phyloP scores from a whole-genome alignment of 92 coral and sea anemone species.

The Desmophyllum pertusum region DNA sequence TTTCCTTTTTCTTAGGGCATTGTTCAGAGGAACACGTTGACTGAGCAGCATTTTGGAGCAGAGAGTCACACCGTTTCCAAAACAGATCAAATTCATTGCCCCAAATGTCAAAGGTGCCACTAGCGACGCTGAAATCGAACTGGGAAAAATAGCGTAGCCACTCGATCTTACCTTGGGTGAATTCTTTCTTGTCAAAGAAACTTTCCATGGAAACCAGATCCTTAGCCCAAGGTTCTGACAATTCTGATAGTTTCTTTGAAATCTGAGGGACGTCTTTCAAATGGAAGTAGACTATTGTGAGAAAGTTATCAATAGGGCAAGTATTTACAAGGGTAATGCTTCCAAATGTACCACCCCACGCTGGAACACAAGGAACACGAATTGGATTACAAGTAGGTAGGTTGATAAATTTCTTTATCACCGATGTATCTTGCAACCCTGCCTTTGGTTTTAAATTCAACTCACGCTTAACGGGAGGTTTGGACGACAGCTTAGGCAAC shows the following conservation, averaged over 20 bases:
- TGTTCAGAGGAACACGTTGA: conserved; percentile 45
- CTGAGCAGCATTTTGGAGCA: conserved; percentile 1
- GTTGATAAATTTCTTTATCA: background rate
- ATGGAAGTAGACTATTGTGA: conserved; percentile 26
- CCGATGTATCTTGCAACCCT: background rate
- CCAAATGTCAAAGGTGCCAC: conserved; percentile 36
- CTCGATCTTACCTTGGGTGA: conserved; percentile 22
- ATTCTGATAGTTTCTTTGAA: background rate
- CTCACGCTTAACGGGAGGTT: background rate
- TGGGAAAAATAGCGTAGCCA: conserved; percentile 34
- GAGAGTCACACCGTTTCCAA: conserved; percentile 1
- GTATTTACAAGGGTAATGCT: conserved; percentile 1
- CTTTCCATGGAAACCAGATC: conserved; percentile 1
- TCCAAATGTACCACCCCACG: conserved; percentile 36
- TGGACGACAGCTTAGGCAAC: background rate
- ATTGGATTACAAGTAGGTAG: background rate
- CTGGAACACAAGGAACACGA: conserved; percentile 23
- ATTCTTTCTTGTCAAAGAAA: conserved; percentile 2
- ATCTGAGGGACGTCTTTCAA: conserved; percentile 6
- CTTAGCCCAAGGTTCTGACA: conserved; percentile 6
- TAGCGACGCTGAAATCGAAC: conserved; percentile 24
- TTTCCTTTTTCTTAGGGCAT: conserved; percentile 24
- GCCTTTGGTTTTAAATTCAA: background rate
- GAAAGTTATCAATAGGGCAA: conserved; percentile 39
- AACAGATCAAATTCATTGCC: conserved; percentile 32